Percentiles rank a stretch among this genome's conserved stretches.
Evolutionary conservation across 2,797 vertebrate genomes (phyloP).

Genomic region (Thaleichthys pacificus): DNA sequence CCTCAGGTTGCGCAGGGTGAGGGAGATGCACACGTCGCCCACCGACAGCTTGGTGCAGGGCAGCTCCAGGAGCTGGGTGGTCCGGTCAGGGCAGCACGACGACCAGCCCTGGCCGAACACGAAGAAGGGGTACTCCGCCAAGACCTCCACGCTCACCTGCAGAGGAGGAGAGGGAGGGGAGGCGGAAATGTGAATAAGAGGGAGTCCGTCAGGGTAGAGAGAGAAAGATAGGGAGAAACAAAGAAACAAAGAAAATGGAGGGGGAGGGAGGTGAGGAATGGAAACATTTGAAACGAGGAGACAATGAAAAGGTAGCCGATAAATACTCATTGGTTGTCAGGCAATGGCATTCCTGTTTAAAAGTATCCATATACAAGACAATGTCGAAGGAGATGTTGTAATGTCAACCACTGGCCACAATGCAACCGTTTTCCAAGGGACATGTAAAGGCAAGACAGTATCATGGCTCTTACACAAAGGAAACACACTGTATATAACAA

Average conservation of each 20-base stretch:
- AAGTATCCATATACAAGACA: no score
- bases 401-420: no score
- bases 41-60: constrained; percentile 96
- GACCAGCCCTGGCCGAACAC: constrained; percentile 99
- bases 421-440: no score
- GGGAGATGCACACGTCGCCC: constrained; percentile 98
- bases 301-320: no score
- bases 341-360: no score
- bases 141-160: constrained; percentile 96
- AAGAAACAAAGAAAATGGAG: background rate
- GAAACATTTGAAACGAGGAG: background rate
- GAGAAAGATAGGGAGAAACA: constrained; percentile 22
- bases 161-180: constrained; percentile 8
- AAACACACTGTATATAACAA: no score
- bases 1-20: constrained; percentile 96
- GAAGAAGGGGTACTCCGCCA: constrained; percentile 98
- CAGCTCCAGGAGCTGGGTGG: constrained; percentile 94
- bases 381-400: no score
- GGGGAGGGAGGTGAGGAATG: background rate
- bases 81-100: constrained; percentile 96
- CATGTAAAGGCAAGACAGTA: no score
- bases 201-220: background rate
- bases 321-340: no score
- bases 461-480: no score
- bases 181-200: background rate